Conservation (phyloP, 2,797 vertebrate species). For the Acrossocheilus wenchowensis region DNA sequence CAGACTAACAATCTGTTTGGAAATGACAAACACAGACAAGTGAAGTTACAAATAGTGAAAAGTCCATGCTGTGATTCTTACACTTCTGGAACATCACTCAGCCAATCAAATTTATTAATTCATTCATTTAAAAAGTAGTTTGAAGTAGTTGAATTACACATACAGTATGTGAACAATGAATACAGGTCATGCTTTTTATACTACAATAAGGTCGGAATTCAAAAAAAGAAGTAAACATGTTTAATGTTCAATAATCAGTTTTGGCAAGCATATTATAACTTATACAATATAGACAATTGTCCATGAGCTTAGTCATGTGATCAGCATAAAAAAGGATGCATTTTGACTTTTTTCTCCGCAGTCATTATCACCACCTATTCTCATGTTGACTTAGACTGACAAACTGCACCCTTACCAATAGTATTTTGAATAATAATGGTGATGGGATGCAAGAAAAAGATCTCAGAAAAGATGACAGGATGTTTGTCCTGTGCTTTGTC, state of each 20-base stretch:
- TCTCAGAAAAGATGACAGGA: slow-evolving; percentile 27
- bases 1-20: background rate
- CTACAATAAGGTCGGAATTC: background rate
- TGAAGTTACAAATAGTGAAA: background rate
- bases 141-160: background rate
- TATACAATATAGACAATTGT: background rate
- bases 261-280: background rate
- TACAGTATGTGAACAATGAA: background rate
- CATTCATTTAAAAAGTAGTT: background rate
- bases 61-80: background rate
- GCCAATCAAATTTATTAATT: background rate
- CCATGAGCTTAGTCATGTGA: background rate
- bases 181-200: background rate
- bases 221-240: background rate
- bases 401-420: background rate
- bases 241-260: background rate
- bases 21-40: background rate
- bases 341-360: slow-evolving; percentile 20
- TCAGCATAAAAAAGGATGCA: slow-evolving; percentile 1
- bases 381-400: background rate
- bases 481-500: slow-evolving; percentile 17
- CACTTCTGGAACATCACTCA: background rate
- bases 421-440: slow-evolving; percentile 22
- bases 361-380: background rate
- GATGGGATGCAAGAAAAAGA: slow-evolving; percentile 22